Percentiles rank a stretch among this genome's conserved stretches.
Evolutionary conservation across 2,888 invertebrate species (phyloP).

Genomic region (Catocala sponsa): DNA sequence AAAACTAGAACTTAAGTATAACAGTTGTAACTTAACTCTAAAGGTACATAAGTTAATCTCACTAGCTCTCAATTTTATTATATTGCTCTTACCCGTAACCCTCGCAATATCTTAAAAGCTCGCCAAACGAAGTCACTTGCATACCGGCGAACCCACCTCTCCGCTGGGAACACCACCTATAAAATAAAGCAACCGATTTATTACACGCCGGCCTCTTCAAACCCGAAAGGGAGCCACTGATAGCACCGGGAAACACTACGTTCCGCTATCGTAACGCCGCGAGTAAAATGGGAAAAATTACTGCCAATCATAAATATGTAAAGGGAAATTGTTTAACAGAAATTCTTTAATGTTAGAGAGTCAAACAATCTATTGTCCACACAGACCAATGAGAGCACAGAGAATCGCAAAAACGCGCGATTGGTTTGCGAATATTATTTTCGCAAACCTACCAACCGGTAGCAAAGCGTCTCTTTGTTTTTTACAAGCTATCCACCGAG

Average conservation of each 20-base stretch:
- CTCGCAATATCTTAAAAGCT: conserved; percentile 81
- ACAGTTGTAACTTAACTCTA: conserved; percentile 1
- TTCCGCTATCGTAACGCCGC: conserved; percentile 66
- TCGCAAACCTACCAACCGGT: conserved; percentile 76
- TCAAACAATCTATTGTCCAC: conserved; percentile 76
- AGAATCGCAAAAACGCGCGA: conserved; percentile 70
- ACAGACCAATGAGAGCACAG: conserved; percentile 72
- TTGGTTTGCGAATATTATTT: conserved; percentile 86
- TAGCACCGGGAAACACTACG: conserved; percentile 67
- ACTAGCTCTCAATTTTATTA: conserved; percentile 63
- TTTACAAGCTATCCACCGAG: conserved; percentile 68
- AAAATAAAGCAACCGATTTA: conserved; percentile 87
- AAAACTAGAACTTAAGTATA: background rate
- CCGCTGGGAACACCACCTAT: conserved; percentile 81
- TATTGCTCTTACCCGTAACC: conserved; percentile 67
- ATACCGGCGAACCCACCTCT: conserved; percentile 61
- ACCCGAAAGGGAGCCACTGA: conserved; percentile 79
- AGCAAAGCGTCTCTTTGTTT: conserved; percentile 69
- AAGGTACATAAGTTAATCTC: conserved; percentile 24
- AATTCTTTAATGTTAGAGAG: conserved; percentile 46
- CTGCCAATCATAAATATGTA: conserved; percentile 68
- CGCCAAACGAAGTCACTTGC: conserved; percentile 69
- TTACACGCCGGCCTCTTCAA: conserved; percentile 80
- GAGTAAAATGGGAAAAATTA: conserved; percentile 62
- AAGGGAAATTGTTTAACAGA: conserved; percentile 61